phyloP scores from a whole-genome alignment of 1,140 invertebrate species.

The Stegodyphus mimosarum region DNA sequence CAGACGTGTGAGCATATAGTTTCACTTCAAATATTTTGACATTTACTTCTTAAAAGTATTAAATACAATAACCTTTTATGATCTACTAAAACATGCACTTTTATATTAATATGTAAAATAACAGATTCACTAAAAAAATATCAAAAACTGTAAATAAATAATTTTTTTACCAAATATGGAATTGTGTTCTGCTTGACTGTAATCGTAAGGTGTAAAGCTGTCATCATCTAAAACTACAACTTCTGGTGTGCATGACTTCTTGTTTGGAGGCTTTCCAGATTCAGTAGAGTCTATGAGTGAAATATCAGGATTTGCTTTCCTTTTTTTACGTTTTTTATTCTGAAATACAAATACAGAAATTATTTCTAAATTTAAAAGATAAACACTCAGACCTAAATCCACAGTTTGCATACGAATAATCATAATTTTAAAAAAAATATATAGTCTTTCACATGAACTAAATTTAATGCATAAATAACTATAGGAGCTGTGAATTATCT shows the following conservation, averaged over 20 bases:
- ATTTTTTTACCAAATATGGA: constrained; percentile 1
- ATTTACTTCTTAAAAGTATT: too few species aligned
- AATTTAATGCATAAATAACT: too few species aligned
- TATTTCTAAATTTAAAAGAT: background rate
- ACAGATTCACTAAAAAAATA: too few species aligned
- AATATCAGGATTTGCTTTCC: constrained; percentile 16
- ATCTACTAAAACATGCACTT: too few species aligned
- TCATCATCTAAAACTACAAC: constrained; percentile 30
- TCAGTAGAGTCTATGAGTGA: background rate
- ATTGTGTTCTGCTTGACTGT: constrained; percentile 30
- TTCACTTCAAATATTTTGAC: too few species aligned
- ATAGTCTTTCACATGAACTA: too few species aligned
- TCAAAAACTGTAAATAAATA: too few species aligned
- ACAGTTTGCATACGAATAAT: too few species aligned
- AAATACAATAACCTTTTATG: too few species aligned
- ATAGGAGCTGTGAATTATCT: too few species aligned
- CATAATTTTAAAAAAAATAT: too few species aligned
- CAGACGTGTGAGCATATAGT: too few species aligned
- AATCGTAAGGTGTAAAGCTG: constrained; percentile 37
- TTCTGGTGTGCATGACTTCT: constrained; percentile 29
- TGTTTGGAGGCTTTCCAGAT: background rate
- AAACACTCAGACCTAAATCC: background rate
- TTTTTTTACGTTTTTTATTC: constrained; percentile 35
- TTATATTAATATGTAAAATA: background rate
- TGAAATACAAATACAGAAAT: background rate